Evolutionary conservation across 92 coral and sea anemone species (phyloP), one percentile per base, ranked within the genome.

Genomic region (Nematostella vectensis): DNA sequence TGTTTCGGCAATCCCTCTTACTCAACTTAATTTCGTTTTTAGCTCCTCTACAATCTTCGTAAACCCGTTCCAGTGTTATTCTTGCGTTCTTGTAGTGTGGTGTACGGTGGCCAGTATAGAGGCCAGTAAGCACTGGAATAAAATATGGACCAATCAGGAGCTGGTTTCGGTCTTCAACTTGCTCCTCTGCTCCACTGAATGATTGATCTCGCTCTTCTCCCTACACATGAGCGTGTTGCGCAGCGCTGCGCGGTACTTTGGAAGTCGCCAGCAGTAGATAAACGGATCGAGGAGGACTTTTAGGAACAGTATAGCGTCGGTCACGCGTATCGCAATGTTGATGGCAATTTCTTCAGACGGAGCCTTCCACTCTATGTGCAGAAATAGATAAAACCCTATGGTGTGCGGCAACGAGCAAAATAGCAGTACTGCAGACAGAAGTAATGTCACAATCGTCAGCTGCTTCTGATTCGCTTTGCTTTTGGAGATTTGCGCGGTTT

Each of bases 211-310:
- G 13, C 60, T 26, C 11, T 2, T 49, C 4, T 43, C 26, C 19
- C 38, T 11, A 54, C 78, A 77, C 2, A 77, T 33, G 26, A 70
- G 44, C 4, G 65, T 65, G 1, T 37, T 67, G 27, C 69, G 57
- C 17, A 83, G 48, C 1, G 87, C 94, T 29, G 44, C 65, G 21
- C 94, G 59, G 75, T 84, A 84, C 57, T 82, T 80, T 22, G 83
- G 83, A 29, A 74, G 82, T 27, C 94, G 71, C 87, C 87, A 80
- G 19, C 83, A 86, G 38, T 79, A 84, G 19, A 84, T 71, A 50
- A 74, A 84, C 1, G 94, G 88, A 37, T 84, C 94, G 11, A 84
- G 67, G 18, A 85, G 79, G 12, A 84, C 80, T 63, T 84, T 84
- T 3, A 74, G 10, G 43, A 84, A 75, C 70, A 84, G 20, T 43